Conservation (phyloP, 2,888 invertebrate genomes). For the Leistus spinibarbis region DNA sequence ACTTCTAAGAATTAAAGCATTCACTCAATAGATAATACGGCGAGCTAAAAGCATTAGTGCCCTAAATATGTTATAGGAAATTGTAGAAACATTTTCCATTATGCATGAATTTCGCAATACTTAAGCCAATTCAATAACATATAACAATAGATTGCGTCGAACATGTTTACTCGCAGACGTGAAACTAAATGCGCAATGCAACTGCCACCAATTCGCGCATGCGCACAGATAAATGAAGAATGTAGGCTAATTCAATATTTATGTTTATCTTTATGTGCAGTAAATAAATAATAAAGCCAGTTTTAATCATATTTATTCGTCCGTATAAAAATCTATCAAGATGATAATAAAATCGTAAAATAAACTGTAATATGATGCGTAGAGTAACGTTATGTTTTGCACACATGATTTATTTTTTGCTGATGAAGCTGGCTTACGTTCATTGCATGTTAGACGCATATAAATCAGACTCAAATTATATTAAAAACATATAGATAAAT, state of each 20-base stretch:
- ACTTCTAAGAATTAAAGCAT: too few species aligned
- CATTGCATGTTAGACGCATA: constrained; percentile 14
- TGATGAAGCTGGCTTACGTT: constrained; percentile 19
- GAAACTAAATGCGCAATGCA: neutral
- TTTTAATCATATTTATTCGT: too few species aligned
- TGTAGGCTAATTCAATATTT: neutral
- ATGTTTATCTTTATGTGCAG: neutral
- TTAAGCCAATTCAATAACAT: too few species aligned
- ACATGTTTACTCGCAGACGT: too few species aligned
- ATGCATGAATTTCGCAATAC: too few species aligned
- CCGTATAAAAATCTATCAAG: neutral
- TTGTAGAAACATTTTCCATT: too few species aligned
- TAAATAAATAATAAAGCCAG: neutral
- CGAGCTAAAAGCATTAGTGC: too few species aligned
- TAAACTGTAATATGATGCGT: neutral
- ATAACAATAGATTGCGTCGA: too few species aligned
- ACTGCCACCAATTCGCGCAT: neutral
- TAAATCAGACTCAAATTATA: constrained; percentile 34
- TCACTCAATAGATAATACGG: too few species aligned
- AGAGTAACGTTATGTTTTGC: constrained; percentile 21
- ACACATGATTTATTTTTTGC: constrained; percentile 11
- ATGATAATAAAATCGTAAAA: neutral
- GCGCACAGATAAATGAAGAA: neutral
- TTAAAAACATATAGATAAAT: constrained; percentile 31
- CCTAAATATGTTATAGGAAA: too few species aligned